Evolutionary conservation across 2,888 invertebrate species (phyloP), one percentile per base, ranked within the genome.

Genomic region (Bombylius major): DNA sequence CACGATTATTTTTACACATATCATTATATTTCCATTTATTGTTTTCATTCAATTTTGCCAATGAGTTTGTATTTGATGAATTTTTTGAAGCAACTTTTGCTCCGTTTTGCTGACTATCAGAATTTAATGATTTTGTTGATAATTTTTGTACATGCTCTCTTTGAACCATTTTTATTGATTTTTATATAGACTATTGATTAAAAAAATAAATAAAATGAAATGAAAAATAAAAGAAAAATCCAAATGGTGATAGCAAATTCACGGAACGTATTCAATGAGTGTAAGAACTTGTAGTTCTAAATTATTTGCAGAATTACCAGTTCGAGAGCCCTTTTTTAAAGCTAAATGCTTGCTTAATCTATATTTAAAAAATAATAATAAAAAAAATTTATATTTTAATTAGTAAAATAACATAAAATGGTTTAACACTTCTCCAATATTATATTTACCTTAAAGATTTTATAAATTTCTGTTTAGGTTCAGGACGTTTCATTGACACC

Each of bases 251-350:
- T 42, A 46, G 4, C 8, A 39, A 36, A 70, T 62, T 83, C 88
- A 91, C 64, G 90, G 90, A 61, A 90, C 90, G 86, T 87, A 89
- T 73, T 89, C 88, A 53, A 90, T 77, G 70, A 84, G 86, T 52
- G 87, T 89, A 51, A 91, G 82, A 48, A 91, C 89, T 68, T 87
- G 80, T 72, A 89, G 83, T 79, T 91, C 90, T 75, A 90, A 76
- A 58, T 84, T 81, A 78, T 91, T 91, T 63, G 86, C 90, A 73
- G 87, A 82, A 77, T 89, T 90, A 64, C 88, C 90, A 63, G 84
- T 82, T 67, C 90, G 83, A 66, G 89, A 90, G 65, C 89, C 87
- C 79, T 89, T 87, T 66, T 84, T 82, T 59, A 87, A 87, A 69
- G 82, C 80, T 65, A 90, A 80, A 76, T 89, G 87, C 78, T 89